Base-by-base conservation (phyloP, 2,888 invertebrate species). In the Acrocera orbiculus region DNA sequence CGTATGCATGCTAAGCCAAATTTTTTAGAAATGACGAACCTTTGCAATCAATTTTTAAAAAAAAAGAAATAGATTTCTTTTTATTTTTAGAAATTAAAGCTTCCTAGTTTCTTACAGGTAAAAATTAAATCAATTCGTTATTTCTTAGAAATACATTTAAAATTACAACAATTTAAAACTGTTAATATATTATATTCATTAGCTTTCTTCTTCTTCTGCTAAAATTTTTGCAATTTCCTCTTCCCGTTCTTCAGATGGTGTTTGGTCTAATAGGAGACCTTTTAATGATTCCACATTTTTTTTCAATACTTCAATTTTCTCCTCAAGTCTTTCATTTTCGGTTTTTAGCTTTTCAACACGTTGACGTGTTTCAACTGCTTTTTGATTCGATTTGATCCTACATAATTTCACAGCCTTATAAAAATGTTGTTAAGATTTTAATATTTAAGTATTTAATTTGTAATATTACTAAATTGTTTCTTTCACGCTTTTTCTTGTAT, bases 391-490 rank as follows among this genome's bases (percentile, higher is more conserved):
- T 25, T 39, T 39, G 8, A 34, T 34, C 6, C 39, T 29, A 22
- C 39, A 39, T 9, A 32, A 32, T 24, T 39, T 39, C 15, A 39
- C 39, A 8, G 39, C 39, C 39, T 39, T 13, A 3, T 31, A 23
- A 3, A 10, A 22, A 22, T 22, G 4, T 22, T n/a, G n/a, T n/a
- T n/a, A n/a, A n/a, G n/a, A n/a, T n/a, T n/a, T n/a, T n/a, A n/a
- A n/a, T n/a, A n/a, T n/a, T n/a, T n/a, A n/a, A n/a, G n/a, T n/a
- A 7, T 22, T 22, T 2, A 13, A 16, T 28, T 16, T 2, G 10
- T 6, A 7, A 7, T n/a, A 36, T 43, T 47, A 56, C 60, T 50
- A 56, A 51, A 44, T 58, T 58, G 39, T 58, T 58, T 40, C 57
- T 47, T 44, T 53, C 45, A 42, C 59, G 48, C 47, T 59, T 58